A percentile compares a stretch with the other conserved stretches of the same genome.
Conservation (phyloP, 1,140 invertebrate species). For the Ceratina japonica region DNA sequence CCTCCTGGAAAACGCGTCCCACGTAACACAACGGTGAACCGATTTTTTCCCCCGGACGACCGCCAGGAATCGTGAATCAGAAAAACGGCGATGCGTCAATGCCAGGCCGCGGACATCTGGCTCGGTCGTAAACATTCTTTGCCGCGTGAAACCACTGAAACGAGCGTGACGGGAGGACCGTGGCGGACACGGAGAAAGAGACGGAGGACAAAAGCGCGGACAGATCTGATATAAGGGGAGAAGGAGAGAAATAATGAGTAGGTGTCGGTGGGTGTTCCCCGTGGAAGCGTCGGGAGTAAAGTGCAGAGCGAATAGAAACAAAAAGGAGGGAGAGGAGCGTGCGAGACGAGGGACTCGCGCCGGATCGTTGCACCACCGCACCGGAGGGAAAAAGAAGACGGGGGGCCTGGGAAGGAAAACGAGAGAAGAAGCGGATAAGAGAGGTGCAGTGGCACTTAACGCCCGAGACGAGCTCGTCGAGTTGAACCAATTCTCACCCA, state of each 20-base stretch:
- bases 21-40: neutral
- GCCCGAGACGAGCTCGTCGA: conserved; percentile 42
- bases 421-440: conserved; percentile 30
- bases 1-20: neutral
- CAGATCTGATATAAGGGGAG: neutral
- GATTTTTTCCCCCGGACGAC: conserved; percentile 21
- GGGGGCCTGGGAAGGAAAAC: conserved; percentile 12
- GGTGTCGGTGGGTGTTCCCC: conserved; percentile 19
- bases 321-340: neutral
- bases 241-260: conserved; percentile 19
- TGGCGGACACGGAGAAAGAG: neutral
- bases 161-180: neutral
- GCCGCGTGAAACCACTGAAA: conserved; percentile 45
- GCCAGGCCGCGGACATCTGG: conserved; percentile 60
- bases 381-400: neutral
- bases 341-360: neutral
- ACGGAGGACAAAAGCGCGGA: conserved; percentile 15
- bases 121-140: conserved; percentile 54
- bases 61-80: conserved; percentile 31
- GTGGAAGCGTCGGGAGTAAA: conserved; percentile 42
- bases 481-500: conserved; percentile 62
- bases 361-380: neutral
- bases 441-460: conserved; percentile 47
- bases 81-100: conserved; percentile 52
- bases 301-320: conserved; percentile 21